Evolutionary conservation across 2,113 vertebrate genomes (phyloP), one percentile per base, ranked within the genome.

Genomic region (Pachypanchax playfairii): DNA sequence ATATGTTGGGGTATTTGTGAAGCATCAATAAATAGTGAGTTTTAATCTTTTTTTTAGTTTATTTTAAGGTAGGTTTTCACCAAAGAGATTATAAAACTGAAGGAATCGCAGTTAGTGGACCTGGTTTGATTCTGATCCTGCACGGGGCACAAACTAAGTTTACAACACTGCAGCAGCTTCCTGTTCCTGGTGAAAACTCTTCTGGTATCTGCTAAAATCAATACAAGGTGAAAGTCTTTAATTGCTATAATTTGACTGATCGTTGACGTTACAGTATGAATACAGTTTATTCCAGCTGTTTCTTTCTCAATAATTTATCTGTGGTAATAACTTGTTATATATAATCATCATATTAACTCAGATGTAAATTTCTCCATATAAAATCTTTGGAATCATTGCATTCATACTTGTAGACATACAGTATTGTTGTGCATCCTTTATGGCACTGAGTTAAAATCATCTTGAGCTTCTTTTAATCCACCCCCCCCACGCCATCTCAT

Each of bases 101-200:
- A n/a, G n/a, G n/a, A n/a, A n/a, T n/a, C n/a, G n/a, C n/a, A n/a
- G n/a, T n/a, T n/a, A n/a, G n/a, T n/a, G n/a, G n/a, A n/a, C n/a
- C 70, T 77, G 73, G 71, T 69, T 21, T 77, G 82, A 80, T 69
- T 82, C 88, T 89, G 80, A n/a, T 74, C 33, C 73, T 79, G 70
- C 80, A 90, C 82, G 87, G 86, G 75, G 90, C 89, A 90, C 82
- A 89, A 89, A 85, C 80, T 75, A 76, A 73, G 70, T 64, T n/a
- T n/a, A n/a, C n/a, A n/a, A n/a, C n/a, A n/a, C n/a, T n/a, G n/a
- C n/a, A n/a, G n/a, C n/a, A n/a, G n/a, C n/a, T n/a, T n/a, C n/a
- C n/a, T n/a, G n/a, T n/a, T n/a, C n/a, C n/a, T n/a, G n/a, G n/a
- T n/a, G n/a, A 87, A 84, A 89, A 86, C 74, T 87, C 85, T 67